Evolutionary conservation across 2,797 vertebrate species (phyloP).

Genomic region (Acipenser transmontanus): DNA sequence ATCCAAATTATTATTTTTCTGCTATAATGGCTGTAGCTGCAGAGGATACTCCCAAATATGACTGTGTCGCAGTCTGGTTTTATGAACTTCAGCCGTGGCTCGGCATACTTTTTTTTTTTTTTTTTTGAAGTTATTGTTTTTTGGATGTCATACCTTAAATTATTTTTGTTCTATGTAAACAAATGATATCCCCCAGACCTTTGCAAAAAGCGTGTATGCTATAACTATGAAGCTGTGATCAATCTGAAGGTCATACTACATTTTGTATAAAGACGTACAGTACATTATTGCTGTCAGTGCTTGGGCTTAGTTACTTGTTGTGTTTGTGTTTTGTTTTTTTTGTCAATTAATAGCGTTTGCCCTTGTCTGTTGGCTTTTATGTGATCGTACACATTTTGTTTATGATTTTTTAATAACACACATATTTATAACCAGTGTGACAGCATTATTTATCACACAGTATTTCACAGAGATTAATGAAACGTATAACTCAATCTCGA

Average conservation of each 20-base stretch:
- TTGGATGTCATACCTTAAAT: conserved; percentile 10
- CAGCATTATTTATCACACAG: conserved; percentile 55
- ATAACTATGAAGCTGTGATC: no score
- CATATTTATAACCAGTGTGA: conserved; percentile 54
- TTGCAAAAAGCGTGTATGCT: no score
- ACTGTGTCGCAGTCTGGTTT: conserved; percentile 35
- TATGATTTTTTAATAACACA: conserved; percentile 57
- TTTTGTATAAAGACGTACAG: no score
- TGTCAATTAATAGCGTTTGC: no score
- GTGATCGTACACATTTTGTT: conserved; percentile 52
- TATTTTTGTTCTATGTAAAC: no score
- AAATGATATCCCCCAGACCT: no score
- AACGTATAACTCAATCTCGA: conserved; percentile 49
- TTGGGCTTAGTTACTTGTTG: no score
- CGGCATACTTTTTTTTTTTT: conserved; percentile 49
- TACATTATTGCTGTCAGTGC: no score
- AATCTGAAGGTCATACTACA: no score
- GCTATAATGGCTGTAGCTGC: conserved; percentile 54
- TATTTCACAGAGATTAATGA: conserved; percentile 57
- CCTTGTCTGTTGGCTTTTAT: conserved; percentile 43
- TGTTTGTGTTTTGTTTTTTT: no score
- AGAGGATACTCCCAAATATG: conserved; percentile 52
- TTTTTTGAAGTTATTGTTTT: conserved; percentile 54
- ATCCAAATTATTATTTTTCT: conserved; percentile 55
- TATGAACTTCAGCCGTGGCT: conserved; percentile 44